Base-by-base conservation (phyloP, 2,797 vertebrate species). In the Sylvilagus floridanus region DNA sequence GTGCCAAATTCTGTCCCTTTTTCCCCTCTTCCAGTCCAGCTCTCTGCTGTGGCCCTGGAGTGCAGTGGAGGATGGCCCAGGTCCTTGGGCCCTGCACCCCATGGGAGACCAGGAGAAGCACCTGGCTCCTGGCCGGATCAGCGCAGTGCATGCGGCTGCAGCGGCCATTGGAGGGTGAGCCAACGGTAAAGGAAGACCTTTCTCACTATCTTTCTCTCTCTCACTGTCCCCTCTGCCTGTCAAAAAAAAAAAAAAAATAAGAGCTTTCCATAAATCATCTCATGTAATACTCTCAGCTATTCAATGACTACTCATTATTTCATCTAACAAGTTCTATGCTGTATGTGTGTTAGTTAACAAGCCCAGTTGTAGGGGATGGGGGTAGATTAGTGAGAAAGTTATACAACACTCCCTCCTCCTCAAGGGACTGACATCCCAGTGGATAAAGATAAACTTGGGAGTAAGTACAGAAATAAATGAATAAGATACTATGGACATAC, bases 401-500 rank as follows among this genome's bases (percentile, higher is more conserved):
- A 88, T 4, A 65, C 86, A 86, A 37, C 1, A 19, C 14, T 16
- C 26, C 12, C 30, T 2, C 32, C 12, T 14, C 72, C 66, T 79
- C 19, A 14, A 71, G 21, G 35, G 16, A 2, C 42, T 87, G 62
- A 42, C 9, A 30, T 62, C 87, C 89, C 69, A 69, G 24, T 17
- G 17, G 71, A 65, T 16, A 82, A 26, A 69, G 12, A 66, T 16
- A 82, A 28, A 63, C 77, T 63, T 81, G 32, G 50, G 72, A 90
- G 57, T 17, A 60, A 84, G 8, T 62, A 22, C 50, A 84, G 35
- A 92, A 52, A 68, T 77, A 75, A 91, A 42, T 24, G 6, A 90
- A 57, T n/a, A 50, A 66, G 37, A 52, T 35, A 52, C 37, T 52
- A 8, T 72, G 47, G 47, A 54, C 5, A 42, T 65, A 21, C 32